A percentile compares a stretch with the other conserved stretches of the same genome.
Evolutionary conservation across 2,113 vertebrate genomes (phyloP).

Genomic region (Scomber scombrus): DNA sequence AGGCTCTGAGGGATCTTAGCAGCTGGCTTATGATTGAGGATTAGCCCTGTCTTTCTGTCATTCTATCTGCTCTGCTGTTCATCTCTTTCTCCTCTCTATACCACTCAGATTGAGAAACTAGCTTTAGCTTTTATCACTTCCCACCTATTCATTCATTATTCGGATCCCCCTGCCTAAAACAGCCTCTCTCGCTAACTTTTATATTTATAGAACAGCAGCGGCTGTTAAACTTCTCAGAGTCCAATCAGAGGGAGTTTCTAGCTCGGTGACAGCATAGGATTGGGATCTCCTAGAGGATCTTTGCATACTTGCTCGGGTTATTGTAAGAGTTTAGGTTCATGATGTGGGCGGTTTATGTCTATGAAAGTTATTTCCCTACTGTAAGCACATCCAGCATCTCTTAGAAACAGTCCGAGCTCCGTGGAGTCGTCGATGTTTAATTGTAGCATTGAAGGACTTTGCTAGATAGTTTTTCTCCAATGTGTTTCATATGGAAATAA

Average conservation of each 20-base stretch:
- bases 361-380: neutral
- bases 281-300: conserved; percentile 15
- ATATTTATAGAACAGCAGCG: conserved; percentile 61
- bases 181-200: conserved; percentile 12
- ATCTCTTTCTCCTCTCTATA: neutral
- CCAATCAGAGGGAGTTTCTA: conserved; percentile 35
- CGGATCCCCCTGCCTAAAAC: conserved; percentile 18
- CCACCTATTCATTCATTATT: conserved; percentile 64
- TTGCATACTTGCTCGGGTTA: neutral
- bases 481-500: neutral
- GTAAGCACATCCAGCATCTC: conserved; percentile 5
- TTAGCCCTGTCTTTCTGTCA: neutral
- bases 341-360: neutral
- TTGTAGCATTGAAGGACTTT: neutral
- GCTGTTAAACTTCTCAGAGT: conserved; percentile 29
- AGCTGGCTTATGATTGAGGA: neutral
- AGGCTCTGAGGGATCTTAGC: neutral
- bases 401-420: neutral
- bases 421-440: neutral
- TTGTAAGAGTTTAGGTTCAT: neutral
- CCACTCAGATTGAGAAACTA: conserved; percentile 10
- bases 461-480: neutral
- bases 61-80: neutral
- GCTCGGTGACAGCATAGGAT: conserved; percentile 24
- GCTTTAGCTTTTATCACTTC: conserved; percentile 39